Base-by-base conservation (phyloP, 2,113 vertebrate genomes). In the Myiozetetes cayanensis region DNA sequence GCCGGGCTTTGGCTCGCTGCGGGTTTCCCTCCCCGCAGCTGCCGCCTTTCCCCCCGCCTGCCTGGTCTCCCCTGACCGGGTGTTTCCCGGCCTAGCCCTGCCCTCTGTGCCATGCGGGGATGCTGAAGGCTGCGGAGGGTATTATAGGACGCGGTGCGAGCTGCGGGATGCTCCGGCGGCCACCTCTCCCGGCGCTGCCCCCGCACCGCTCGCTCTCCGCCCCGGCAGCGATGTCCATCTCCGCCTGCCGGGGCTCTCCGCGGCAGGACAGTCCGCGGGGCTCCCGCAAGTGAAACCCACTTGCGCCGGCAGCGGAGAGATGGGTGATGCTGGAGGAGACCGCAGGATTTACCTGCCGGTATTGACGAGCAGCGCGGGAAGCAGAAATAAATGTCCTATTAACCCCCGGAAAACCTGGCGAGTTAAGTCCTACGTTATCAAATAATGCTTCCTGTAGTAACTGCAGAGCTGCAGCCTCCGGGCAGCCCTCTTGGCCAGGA, bases 141-240 rank as follows among this genome's bases (percentile, higher is more conserved):
- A 4, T 1, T 5, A 16, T 4, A 20, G 39, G 76, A 52, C 55
- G 77, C 56, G 22, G 7, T 4, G 35, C 17, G 2, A 43, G 52
- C 67, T 27, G 47, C 28, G 67, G 78, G 89, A 65, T 85, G 87
- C 87, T 73, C 53, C 44, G 19, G 67, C 9, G 13, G 13, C 37
- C 43, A 72, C 46, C 15, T 24, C 23, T 44, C 12, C 39, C 3
- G 22, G 4, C 12, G 41, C 71, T 65, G 52, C 70, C 63, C 35
- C 50, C 35, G 39, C 80, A 30, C 6, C 13, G 5, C 3, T 25
- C 25, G 35, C 43, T 21, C 27, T 19, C 30, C 50, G 16, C 70
- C 14, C 33, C 3, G 66, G 20, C 52, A 2, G 78, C n/a, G 11
- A 5, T 17, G 13, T 31, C 55, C 41, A 0, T 2, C 31, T 28